phyloP scores from a whole-genome alignment of 1,140 invertebrate genomes.

The Leptonema lineaticorne region DNA sequence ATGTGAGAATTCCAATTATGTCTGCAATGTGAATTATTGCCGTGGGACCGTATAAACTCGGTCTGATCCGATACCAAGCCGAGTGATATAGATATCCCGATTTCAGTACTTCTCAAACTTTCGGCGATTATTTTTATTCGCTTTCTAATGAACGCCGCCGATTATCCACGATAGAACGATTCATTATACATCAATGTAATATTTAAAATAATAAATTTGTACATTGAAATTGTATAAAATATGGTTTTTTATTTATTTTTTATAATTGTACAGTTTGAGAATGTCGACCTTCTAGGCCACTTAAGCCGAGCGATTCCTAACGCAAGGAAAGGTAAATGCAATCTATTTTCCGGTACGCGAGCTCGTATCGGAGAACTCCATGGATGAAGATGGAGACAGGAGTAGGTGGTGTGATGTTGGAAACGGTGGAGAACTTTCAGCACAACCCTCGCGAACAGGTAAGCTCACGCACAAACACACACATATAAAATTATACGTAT shows the following conservation, averaged over 20 bases:
- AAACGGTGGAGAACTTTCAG: not conserved
- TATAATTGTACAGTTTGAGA: not conserved
- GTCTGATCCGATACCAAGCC: conserved; percentile 23
- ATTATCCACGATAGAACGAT: too few relatives aligned
- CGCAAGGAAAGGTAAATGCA: conserved; percentile 18
- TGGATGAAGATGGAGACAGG: too few relatives aligned
- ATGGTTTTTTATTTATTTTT: too few relatives aligned
- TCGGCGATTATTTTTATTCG: too few relatives aligned
- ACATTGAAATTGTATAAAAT: too few relatives aligned
- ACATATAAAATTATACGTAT: not conserved
- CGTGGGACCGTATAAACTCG: conserved; percentile 34
- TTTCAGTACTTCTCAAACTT: not conserved
- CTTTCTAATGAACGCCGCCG: too few relatives aligned
- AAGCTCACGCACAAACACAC: conserved; percentile 26
- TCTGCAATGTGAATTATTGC: conserved; percentile 41
- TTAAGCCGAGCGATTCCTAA: conserved; percentile 20
- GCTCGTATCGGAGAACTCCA: too few relatives aligned
- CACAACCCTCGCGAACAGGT: conserved; percentile 16
- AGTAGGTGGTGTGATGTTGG: not conserved
- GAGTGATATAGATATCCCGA: conserved; percentile 34
- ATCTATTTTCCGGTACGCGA: conserved; percentile 16
- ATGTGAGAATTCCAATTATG: conserved; percentile 42
- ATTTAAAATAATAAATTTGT: too few relatives aligned
- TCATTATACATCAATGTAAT: too few relatives aligned
- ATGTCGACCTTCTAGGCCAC: conserved; percentile 17